A percentile compares a stretch with the other conserved stretches of the same genome.
Evolutionary conservation across 2,113 vertebrate genomes (phyloP).

Genomic region (Alosa alosa): DNA sequence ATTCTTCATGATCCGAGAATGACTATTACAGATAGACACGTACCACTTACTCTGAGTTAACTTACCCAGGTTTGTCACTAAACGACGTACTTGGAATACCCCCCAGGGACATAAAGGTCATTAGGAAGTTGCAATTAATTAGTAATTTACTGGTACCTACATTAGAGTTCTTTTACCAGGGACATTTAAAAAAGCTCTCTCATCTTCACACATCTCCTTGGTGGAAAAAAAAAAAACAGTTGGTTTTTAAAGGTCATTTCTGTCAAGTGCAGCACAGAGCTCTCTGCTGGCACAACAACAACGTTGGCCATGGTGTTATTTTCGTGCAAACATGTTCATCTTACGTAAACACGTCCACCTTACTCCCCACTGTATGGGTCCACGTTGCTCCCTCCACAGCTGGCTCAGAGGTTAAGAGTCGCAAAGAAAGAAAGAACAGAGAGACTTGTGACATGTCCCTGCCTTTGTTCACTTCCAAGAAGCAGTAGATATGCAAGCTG

Average conservation of each 20-base stretch:
- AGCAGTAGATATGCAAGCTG: neutral
- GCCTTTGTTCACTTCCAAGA: neutral
- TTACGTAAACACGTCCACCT: slow-evolving; percentile 14
- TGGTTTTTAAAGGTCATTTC: neutral
- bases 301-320: slow-evolving; percentile 10
- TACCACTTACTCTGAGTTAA: too few species aligned
- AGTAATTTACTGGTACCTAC: neutral
- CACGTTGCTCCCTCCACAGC: neutral
- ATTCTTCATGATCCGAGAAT: neutral
- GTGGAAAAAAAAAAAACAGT: neutral
- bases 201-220: neutral
- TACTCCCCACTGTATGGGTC: neutral
- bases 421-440: neutral
- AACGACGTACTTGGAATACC: too few species aligned
- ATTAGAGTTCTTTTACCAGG: neutral
- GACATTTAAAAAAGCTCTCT: neutral
- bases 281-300: slow-evolving; percentile 26
- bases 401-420: neutral
- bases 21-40: neutral
- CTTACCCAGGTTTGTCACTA: too few species aligned
- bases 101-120: too few species aligned
- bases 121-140: neutral
- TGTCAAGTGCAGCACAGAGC: slow-evolving; percentile 14
- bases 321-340: slow-evolving; percentile 24
- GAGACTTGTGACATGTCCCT: neutral